phyloP scores from a whole-genome alignment of 2,888 invertebrate genomes.

The Cerceris ruficornis region DNA sequence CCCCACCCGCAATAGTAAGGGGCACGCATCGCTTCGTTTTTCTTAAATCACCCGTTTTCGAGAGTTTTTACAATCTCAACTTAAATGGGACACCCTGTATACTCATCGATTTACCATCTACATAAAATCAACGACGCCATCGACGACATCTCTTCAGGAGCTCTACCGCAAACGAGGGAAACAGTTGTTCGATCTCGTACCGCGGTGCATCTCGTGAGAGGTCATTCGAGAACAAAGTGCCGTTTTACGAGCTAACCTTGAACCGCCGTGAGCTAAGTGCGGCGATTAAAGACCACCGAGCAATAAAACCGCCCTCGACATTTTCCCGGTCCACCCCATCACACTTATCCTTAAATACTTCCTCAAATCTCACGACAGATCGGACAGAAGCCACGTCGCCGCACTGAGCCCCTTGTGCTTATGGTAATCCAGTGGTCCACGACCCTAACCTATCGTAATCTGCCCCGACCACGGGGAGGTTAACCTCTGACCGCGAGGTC shows the following conservation, averaged over 20 bases:
- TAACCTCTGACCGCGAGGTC: constrained; percentile 59
- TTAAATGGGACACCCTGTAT: too few species aligned
- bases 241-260: constrained; percentile 43
- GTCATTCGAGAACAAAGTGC: constrained; percentile 25
- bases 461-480: constrained; percentile 46
- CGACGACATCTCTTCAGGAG: not conserved
- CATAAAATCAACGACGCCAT: not conserved
- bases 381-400: not conserved
- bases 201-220: constrained; percentile 11
- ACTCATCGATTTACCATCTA: too few species aligned
- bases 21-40: too few species aligned
- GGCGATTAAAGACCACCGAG: constrained; percentile 24
- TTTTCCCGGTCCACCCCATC: constrained; percentile 12
- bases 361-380: not conserved
- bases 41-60: too few species aligned
- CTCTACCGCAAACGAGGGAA: not conserved
- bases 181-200: not conserved
- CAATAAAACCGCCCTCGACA: constrained; percentile 14
- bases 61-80: too few species aligned
- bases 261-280: constrained; percentile 24
- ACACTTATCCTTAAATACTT: constrained; percentile 7
- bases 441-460: constrained; percentile 60
- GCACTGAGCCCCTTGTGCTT: not conserved
- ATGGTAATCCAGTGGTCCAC: constrained; percentile 39
- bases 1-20: too few species aligned